These are phyloP conservation scores for Hermatobates lingyangjiaoensis DNA, from an alignment of 1,140 invertebrate genomes.

Conservation along the genomic window DNA sequence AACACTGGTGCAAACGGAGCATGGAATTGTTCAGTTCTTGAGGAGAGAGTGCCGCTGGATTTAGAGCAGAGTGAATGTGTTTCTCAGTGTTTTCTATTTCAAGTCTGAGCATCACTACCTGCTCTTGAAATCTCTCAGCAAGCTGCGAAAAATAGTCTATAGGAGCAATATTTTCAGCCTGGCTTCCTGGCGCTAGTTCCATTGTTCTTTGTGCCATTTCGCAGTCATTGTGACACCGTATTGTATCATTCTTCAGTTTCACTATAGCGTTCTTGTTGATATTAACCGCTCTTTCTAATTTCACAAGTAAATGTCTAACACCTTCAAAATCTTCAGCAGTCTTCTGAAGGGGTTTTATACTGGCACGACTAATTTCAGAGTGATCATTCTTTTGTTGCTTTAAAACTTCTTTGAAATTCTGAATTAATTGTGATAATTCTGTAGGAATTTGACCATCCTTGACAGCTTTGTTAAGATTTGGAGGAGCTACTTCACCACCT, in stretches of 20 bases:
- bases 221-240: slow-evolving; percentile 1
- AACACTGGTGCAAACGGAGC: slow-evolving; percentile 6
- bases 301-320: background rate
- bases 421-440: background rate
- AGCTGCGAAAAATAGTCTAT: slow-evolving; percentile 5
- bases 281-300: slow-evolving; percentile 3
- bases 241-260: slow-evolving; percentile 2
- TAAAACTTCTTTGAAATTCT: slow-evolving; percentile 1
- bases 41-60: slow-evolving; percentile 5
- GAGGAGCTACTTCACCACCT: background rate
- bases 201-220: slow-evolving; percentile 7
- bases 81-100: slow-evolving; percentile 7
- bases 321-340: slow-evolving; percentile 4
- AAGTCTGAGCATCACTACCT: slow-evolving; percentile 2
- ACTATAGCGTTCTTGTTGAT: background rate
- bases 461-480: background rate
- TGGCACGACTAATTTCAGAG: slow-evolving; percentile 2
- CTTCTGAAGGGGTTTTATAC: slow-evolving; percentile 6
- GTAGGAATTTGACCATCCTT: slow-evolving; percentile 5
- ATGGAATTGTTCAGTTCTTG: slow-evolving; percentile 4
- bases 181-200: slow-evolving; percentile 1
- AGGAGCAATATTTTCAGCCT: slow-evolving; percentile 1
- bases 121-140: slow-evolving; percentile 5
- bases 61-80: slow-evolving; percentile 3
- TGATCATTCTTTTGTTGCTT: slow-evolving; percentile 7